Conservation (phyloP, 2,113 vertebrate genomes). For the Plecturocebus donacophilus region DNA sequence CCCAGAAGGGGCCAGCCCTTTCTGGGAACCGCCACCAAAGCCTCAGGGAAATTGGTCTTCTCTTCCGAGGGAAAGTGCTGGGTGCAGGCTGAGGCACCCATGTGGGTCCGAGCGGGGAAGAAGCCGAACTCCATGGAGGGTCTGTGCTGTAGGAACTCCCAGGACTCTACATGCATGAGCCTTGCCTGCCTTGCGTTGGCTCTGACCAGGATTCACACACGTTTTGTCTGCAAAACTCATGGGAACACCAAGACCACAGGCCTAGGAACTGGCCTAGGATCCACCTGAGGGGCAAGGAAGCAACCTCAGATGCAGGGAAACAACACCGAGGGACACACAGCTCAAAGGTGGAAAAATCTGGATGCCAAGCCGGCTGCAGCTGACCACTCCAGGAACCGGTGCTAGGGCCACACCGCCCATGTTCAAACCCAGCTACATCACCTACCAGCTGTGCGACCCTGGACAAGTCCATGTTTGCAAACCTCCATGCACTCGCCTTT, state of each 20-base stretch:
- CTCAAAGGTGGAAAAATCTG: neutral
- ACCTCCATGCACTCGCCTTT: neutral
- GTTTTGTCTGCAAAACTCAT: neutral
- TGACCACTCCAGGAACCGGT: too few relatives aligned
- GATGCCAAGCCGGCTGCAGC: neutral
- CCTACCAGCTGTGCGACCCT: neutral
- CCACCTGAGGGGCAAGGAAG: neutral
- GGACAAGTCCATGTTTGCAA: neutral
- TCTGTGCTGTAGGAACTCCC: neutral
- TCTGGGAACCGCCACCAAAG: neutral
- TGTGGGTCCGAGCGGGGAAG: fast-evolving
- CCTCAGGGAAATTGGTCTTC: neutral
- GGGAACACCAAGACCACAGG: neutral
- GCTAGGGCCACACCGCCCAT: neutral
- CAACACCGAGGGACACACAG: fast-evolving
- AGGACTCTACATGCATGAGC: neutral
- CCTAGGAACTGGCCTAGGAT: neutral
- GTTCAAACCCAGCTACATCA: neutral
- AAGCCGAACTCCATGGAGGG: neutral
- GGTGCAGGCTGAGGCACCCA: neutral
- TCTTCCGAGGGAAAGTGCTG: neutral
- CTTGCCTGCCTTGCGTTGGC: neutral
- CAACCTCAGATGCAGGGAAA: neutral
- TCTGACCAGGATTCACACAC: neutral
- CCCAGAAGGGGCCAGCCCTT: slow-evolving; percentile 49